phyloP scores from a whole-genome alignment of 2,113 vertebrate species.

The Odontesthes bonariensis region DNA sequence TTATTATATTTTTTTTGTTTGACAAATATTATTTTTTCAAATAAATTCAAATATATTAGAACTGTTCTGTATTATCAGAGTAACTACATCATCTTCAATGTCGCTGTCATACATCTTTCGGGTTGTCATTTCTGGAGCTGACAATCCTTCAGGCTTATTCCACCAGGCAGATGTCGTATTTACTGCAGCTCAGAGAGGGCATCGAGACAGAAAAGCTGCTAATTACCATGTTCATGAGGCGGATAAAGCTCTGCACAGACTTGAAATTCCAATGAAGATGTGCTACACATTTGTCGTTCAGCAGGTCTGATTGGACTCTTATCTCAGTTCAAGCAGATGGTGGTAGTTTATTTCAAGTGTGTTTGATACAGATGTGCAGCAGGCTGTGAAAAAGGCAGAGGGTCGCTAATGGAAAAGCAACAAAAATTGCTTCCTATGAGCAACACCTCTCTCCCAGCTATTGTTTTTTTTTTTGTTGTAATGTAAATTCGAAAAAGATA shows the following conservation, averaged over 20 bases:
- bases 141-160: conserved; percentile 25
- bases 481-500: not conserved
- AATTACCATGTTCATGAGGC: conserved; percentile 71
- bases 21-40: too few species aligned
- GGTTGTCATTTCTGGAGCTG: conserved; percentile 14
- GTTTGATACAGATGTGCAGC: conserved; percentile 46
- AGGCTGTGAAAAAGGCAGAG: conserved; percentile 33
- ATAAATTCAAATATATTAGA: not conserved
- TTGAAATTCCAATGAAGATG: conserved; percentile 74
- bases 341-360: conserved; percentile 66
- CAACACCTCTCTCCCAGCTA: conserved; percentile 24
- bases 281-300: conserved; percentile 65
- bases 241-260: conserved; percentile 54
- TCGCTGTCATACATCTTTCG: conserved; percentile 31
- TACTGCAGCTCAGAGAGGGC: conserved; percentile 40
- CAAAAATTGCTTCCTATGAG: conserved; percentile 30
- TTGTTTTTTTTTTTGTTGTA: conserved; percentile 27
- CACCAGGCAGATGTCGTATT: conserved; percentile 37
- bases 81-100: conserved; percentile 1
- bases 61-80: not conserved
- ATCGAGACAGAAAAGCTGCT: conserved; percentile 63
- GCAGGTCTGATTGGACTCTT: conserved; percentile 69
- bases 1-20: not conserved
- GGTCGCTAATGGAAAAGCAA: conserved; percentile 35
- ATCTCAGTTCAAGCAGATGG: conserved; percentile 78